phyloP scores from a whole-genome alignment of 2,888 invertebrate species.

The Heliconius charithonia region DNA sequence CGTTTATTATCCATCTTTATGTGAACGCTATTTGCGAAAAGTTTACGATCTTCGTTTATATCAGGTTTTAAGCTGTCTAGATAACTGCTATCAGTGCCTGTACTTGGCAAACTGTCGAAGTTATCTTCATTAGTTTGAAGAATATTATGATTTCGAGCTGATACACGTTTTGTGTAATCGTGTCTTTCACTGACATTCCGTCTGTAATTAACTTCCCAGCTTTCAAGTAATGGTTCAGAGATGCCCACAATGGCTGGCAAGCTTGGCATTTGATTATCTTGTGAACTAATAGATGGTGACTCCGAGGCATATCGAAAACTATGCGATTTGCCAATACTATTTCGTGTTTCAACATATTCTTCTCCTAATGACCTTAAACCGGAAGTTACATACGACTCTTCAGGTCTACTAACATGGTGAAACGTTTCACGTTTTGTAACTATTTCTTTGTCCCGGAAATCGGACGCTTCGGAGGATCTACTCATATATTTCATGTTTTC shows the following conservation, averaged over 20 bases:
- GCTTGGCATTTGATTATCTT: conserved; percentile 81
- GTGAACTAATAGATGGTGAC: conserved; percentile 75
- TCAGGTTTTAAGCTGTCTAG: conserved; percentile 78
- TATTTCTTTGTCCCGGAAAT: conserved; percentile 65
- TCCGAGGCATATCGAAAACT: conserved; percentile 87
- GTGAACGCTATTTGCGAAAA: conserved; percentile 75
- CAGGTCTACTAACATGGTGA: conserved; percentile 63
- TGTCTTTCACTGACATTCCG: conserved; percentile 74
- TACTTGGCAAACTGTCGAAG: conserved; percentile 77
- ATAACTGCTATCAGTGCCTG: conserved; percentile 79
- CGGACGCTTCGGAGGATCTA: conserved; percentile 70
- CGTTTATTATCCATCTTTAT: conserved; percentile 74
- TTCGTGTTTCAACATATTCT: conserved; percentile 76
- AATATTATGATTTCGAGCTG: conserved; percentile 73
- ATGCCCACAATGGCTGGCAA: conserved; percentile 80
- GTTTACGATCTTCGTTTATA: conserved; percentile 67
- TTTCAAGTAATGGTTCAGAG: conserved; percentile 78
- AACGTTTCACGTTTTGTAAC: conserved; percentile 66
- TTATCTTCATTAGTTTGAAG: conserved; percentile 68
- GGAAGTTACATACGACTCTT: conserved; percentile 70
- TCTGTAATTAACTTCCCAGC: conserved; percentile 81
- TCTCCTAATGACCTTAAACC: conserved; percentile 75
- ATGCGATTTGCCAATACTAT: conserved; percentile 87
- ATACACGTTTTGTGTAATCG: conserved; percentile 71
- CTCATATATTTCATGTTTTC: conserved; percentile 72